These are phyloP conservation scores for Lepus europaeus DNA, from an alignment of 2,113 vertebrate genomes.

Conservation along the genomic window DNA sequence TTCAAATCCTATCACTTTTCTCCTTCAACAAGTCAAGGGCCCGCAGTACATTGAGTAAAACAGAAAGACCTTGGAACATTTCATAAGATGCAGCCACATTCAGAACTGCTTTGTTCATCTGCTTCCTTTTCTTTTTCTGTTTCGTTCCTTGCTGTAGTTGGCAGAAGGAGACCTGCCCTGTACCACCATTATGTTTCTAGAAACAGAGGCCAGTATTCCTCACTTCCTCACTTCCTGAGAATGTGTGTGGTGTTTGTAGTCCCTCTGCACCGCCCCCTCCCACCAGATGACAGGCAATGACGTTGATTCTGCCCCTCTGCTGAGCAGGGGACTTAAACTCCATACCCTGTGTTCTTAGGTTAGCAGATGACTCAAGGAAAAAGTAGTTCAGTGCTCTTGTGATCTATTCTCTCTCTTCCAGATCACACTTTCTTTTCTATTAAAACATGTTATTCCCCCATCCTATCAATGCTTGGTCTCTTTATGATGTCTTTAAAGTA, in stretches of 20 bases:
- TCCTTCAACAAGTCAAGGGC: background rate
- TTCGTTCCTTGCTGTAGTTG: background rate
- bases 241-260: too few relatives aligned
- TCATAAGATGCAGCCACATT: background rate
- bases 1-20: background rate
- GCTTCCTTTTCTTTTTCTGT: background rate
- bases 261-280: background rate
- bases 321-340: background rate
- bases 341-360: background rate
- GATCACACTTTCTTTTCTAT: background rate
- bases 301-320: background rate
- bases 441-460: background rate
- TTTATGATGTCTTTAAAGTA: background rate
- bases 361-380: background rate
- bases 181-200: background rate
- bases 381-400: background rate
- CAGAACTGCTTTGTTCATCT: background rate
- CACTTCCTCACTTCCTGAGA: background rate
- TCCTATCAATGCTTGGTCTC: background rate
- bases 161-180: background rate
- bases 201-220: background rate
- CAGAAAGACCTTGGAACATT: background rate
- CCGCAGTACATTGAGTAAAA: background rate
- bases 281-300: background rate
- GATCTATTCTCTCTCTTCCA: background rate